A percentile compares a stretch with the other conserved stretches of the same genome.
Evolutionary conservation across 2,888 invertebrate genomes (phyloP).

Genomic region (Mechanitis messenoides): DNA sequence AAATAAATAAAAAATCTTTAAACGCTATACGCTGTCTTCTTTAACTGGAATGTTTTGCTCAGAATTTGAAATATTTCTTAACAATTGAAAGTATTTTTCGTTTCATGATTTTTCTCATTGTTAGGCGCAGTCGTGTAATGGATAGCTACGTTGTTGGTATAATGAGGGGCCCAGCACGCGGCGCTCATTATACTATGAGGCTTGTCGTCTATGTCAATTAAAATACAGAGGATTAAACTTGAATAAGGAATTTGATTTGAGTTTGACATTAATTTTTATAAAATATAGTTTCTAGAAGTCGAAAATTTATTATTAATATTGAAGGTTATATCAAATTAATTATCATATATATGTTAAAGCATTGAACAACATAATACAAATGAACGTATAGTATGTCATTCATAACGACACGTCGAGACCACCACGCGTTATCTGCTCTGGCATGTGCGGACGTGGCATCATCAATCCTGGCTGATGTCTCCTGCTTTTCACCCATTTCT

Average conservation of each 20-base stretch:
- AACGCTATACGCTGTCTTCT: neutral
- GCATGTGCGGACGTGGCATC: constrained; percentile 43
- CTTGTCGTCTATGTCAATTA: constrained; percentile 26
- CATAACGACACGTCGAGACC: constrained; percentile 48
- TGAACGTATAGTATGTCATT: constrained; percentile 33
- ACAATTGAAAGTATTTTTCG: constrained; percentile 31
- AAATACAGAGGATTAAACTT: constrained; percentile 17
- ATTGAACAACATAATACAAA: neutral
- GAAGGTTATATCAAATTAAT: too few species aligned
- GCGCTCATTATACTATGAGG: constrained; percentile 29
- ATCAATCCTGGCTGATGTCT: constrained; percentile 53
- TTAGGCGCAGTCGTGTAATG: constrained; percentile 29
- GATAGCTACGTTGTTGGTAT: constrained; percentile 28
- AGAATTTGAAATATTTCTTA: constrained; percentile 26
- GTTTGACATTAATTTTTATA: neutral
- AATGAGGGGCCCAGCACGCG: constrained; percentile 28
- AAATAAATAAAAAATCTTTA: too few species aligned
- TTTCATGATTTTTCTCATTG: constrained; percentile 34
- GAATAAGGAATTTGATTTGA: constrained; percentile 8
- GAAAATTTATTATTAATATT: too few species aligned
- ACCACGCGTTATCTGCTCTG: constrained; percentile 49
- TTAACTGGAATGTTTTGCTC: constrained; percentile 9
- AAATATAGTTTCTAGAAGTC: too few species aligned
- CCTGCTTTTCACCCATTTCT: constrained; percentile 46
- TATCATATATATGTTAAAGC: too few species aligned